These are phyloP conservation scores for Phrynocephalus forsythii DNA, from an alignment of 2,797 vertebrate species.

Conservation along the genomic window DNA sequence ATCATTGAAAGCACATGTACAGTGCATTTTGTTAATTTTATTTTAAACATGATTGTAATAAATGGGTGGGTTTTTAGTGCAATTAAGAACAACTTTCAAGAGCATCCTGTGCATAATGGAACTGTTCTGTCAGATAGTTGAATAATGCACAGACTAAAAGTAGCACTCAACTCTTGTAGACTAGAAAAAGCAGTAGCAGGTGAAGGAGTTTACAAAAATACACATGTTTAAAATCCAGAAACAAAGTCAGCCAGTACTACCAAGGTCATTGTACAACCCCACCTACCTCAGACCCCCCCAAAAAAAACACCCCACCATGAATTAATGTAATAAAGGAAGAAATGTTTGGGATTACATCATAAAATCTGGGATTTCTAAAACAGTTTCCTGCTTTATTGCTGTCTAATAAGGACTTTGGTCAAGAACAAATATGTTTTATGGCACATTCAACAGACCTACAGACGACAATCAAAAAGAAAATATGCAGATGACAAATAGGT, in stretches of 20 bases:
- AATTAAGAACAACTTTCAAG: slow-evolving; percentile 1
- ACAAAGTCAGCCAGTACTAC: not conserved
- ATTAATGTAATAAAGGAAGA: no score
- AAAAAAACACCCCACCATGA: no score
- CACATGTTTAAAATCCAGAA: not conserved
- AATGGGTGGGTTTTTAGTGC: not conserved
- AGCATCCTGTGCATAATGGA: slow-evolving; percentile 7
- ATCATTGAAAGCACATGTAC: slow-evolving; percentile 49
- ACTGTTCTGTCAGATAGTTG: not conserved
- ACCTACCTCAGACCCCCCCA: no score
- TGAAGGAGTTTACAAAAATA: no score
- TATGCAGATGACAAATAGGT: no score
- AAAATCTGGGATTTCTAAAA: no score
- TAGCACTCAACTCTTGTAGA: not conserved
- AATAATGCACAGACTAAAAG: not conserved
- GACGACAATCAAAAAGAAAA: not conserved
- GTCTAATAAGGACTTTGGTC: not conserved
- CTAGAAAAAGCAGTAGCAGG: not conserved
- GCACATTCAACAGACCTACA: not conserved
- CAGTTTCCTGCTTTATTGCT: not conserved
- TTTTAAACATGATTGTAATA: slow-evolving; percentile 51
- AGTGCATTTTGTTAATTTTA: slow-evolving; percentile 35
- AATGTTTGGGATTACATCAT: no score
- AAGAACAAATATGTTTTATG: not conserved
- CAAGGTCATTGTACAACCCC: fast-evolving